Base-by-base conservation (phyloP, 2,797 vertebrate species). In the Tinamus major region DNA sequence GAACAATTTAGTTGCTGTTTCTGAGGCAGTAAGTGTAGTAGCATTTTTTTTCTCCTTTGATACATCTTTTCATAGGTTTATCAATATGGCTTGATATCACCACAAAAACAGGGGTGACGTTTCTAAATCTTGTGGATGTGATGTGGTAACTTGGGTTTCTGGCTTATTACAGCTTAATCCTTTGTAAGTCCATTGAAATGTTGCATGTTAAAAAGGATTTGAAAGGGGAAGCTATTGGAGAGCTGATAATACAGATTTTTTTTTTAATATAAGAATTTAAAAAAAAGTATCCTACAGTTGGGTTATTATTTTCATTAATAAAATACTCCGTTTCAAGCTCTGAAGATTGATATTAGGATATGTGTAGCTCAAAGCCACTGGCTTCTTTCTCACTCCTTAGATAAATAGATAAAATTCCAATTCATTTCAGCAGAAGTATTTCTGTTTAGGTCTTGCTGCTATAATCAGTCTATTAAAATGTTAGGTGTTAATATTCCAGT, bases 401-500 rank as follows among this genome's bases (percentile, higher is more conserved):
- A 79, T 4, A 92, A 61, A 90, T 3, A 88, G 77, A 94, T 89
- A 94, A 76, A 94, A 88, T 58, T 90, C 87, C 94, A 96, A 87
- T 96, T 94, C 88, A 97, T 97, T 97, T 90, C 87, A 48, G 10
- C 16, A 68, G 71, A 87, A 94, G 63, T 61, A 61, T 62, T 94
- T 96, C 84, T 89, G 81, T 95, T 93, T 89, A 94, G 93, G 81
- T 62, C 59, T 67, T n/a, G 76, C 92, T 94, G 95, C 59, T 77
- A 67, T 65, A 95, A 95, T 93, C 87, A 68, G 86, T 89, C 94
- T 95, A 91, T 97, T 97, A 97, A 97, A 97, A 97, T 78, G 33
- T 80, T 55, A 96, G 91, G 96, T 96, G 97, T 97, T 97, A 96
- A 97, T 98, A 97, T 97, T 95, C 96, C 97, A 89, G 95, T 95